Evolutionary conservation across 2,113 vertebrate genomes (phyloP), one percentile per base, ranked within the genome.

Genomic region (Mesembrinibis cayennensis): DNA sequence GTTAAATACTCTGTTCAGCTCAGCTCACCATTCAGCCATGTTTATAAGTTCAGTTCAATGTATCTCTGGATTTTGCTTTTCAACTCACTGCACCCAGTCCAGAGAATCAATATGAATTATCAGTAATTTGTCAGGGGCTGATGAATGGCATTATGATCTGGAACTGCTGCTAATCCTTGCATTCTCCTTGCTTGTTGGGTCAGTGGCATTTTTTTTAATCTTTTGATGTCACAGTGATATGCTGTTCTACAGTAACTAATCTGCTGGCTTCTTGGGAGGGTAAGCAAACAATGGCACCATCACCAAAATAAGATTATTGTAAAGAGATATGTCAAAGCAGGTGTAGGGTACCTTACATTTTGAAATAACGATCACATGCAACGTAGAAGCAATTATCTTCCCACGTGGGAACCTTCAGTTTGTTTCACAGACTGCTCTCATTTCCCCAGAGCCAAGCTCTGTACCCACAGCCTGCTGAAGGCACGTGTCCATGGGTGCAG

Each of bases 91-190:
- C 88, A 11, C 23, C n/a, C 80, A 72, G 63, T 16, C 71, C 78
- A 40, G 47, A 20, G 49, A 92, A 95, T 96, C 95, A 88, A 95
- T 95, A 79, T 7, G 89, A 97, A 94, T 91, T 61, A 96, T 86
- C 88, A 89, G 87, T 74, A 76, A 94, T 97, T 95, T 95, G 78
- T 91, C 95, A 95, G 80, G 40, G 65, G 77, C 20, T 97, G 87
- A 95, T 91, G 87, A 96, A 89, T 70, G 76, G 49, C 77, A 82
- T 16, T 7, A 29, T 27, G 44, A 20, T 44, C 80, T 34, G 53
- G 83, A 94, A 26, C 72, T 82, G 61, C n/a, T 1, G 17, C 80
- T 96, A 77, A 96, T 90, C 90, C 42, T 69, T 22, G 18, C 53
- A 11, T 55, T 83, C 91, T 93, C 67, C 91, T 79, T 65, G 25